These are phyloP conservation scores for Heliocidaris erythrogramma DNA, from an alignment of 35 echinoderm and acorn worm genomes.

Conservation along the genomic window DNA sequence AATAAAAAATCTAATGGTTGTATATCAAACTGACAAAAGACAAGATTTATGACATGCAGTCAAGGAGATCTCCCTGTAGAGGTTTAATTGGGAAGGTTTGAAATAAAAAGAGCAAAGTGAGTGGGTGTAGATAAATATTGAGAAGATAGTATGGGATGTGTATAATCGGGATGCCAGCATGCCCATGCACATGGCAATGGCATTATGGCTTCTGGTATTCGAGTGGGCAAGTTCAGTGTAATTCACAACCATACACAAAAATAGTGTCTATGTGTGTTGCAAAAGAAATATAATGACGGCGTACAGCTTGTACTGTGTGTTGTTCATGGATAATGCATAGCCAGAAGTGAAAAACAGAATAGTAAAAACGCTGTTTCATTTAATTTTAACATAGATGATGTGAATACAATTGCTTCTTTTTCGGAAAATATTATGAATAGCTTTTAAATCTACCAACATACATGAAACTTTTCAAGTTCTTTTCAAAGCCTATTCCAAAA, in stretches of 20 bases:
- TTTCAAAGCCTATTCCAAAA: no score
- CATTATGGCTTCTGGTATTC: background rate
- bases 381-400: no score
- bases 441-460: no score
- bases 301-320: no score
- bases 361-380: no score
- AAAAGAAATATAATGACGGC: no score
- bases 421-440: no score
- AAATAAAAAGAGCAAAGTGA: conserved; percentile 29
- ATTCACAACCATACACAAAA: background rate
- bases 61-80: background rate
- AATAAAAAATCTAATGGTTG: background rate
- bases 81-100: background rate
- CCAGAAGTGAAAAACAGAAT: no score
- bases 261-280: no score
- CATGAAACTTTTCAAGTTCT: no score
- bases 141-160: background rate
- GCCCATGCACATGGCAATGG: background rate
- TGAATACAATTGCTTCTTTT: no score
- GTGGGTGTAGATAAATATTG: conserved; percentile 23
- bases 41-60: background rate
- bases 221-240: background rate
- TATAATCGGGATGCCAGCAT: conserved; percentile 25
- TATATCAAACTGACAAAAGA: background rate
- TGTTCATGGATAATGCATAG: no score